Percentiles rank a stretch among this genome's conserved stretches.
These are phyloP conservation scores for Callipepla squamata DNA, from an alignment of 2,113 vertebrate species.

Conservation along the genomic window DNA sequence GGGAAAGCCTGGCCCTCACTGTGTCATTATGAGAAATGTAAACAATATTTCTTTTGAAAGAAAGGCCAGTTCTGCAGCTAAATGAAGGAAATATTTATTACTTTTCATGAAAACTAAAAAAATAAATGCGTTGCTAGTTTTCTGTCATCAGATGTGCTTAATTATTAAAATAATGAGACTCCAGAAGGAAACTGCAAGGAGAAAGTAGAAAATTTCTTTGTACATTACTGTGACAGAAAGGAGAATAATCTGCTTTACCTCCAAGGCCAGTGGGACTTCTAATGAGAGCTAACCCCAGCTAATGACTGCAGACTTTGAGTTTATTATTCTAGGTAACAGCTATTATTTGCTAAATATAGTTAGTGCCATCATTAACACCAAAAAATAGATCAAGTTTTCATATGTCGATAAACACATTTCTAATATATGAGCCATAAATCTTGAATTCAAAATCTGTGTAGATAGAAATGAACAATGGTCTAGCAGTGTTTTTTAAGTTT, in stretches of 20 bases:
- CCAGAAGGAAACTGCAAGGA: not conserved
- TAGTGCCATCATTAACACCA: not conserved
- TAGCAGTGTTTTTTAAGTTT: not conserved
- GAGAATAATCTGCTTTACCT: not conserved
- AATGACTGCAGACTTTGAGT: not conserved
- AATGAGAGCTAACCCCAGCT: not conserved
- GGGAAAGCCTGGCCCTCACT: constrained; percentile 38
- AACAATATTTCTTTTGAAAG: constrained; percentile 71
- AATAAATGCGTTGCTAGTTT: constrained; percentile 43
- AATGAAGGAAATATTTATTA: constrained; percentile 64
- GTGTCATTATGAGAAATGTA: constrained; percentile 64
- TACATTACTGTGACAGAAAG: not conserved
- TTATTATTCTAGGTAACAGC: not conserved
- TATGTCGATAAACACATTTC: not conserved
- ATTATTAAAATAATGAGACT: constrained; percentile 43
- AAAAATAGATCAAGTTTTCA: not conserved
- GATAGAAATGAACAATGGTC: not conserved
- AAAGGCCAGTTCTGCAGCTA: constrained; percentile 48
- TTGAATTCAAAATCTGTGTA: not conserved
- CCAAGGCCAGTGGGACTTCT: not conserved
- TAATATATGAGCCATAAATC: not conserved
- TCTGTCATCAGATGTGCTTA: not conserved
- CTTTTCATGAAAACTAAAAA: constrained; percentile 26
- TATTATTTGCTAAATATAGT: not conserved
- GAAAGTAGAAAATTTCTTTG: constrained; percentile 20